Base-by-base conservation (phyloP, 1,140 invertebrate species). In the Diabrotica virgifera region DNA sequence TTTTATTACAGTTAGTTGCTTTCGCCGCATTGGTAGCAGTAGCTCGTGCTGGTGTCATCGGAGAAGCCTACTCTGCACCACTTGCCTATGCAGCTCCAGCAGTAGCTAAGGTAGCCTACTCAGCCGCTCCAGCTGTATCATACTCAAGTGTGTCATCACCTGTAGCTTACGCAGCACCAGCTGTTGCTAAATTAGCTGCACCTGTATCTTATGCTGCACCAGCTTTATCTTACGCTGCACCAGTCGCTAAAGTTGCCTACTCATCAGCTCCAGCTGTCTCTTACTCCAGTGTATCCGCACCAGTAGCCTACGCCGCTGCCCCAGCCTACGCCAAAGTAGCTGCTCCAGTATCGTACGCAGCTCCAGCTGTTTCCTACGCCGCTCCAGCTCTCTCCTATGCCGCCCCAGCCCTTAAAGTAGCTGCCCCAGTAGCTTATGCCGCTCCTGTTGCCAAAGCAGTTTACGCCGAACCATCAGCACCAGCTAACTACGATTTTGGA, bases 241-340 rank as follows among this genome's bases (percentile, higher is more conserved):
- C 24, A 24, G 64, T 54, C 12, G 52, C 52, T 10, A 61, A 55
- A 24, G 53, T 63, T 24, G 60, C 65, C 52, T 53, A 66, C 36
- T 76, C 82, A 55, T 61, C 65, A 24, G 80, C 80, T n/a, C 75
- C 80, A n/a, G 81, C 81, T 24, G 79, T 82, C 10, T 10, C 65
- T 64, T 52, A 83, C 84, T 64, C 83, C 84, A 60, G 59, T 50
- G 52, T 63, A 35, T 63, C 54, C 5, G 37, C 52, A 0, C 37
- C 37, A n/a, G n/a, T 63, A 11, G 56, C 59, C 40, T 61, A 61
- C 24, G 12, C 9, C n/a, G n/a, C n/a, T n/a, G 61, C 68, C 7
- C 40, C 68, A 50, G 38, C 54, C 11, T 12, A 36, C 11, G 59
- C 52, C 36, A 46, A 46, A 6, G 12, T 36, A 37, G 9, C 35